phyloP scores from a whole-genome alignment of 2,797 vertebrate genomes.

The Lophius americanus region DNA sequence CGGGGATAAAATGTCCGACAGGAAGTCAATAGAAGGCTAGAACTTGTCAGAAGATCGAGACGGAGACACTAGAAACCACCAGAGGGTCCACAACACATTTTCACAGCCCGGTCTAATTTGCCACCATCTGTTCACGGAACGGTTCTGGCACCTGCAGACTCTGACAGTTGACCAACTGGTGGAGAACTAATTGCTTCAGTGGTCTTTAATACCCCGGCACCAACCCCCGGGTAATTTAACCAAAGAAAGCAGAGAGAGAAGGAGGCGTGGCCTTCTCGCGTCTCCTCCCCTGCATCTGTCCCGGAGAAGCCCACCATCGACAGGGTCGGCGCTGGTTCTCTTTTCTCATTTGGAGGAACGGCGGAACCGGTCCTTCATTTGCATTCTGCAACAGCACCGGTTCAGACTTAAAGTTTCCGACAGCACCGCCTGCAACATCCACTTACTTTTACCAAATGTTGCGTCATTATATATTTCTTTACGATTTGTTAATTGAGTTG shows the following conservation, averaged over 20 bases:
- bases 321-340: conserved; percentile 56
- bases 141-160: conserved; percentile 53
- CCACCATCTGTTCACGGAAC: conserved; percentile 43
- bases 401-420: background rate
- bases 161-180: conserved; percentile 70
- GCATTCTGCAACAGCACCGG: conserved; percentile 19
- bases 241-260: conserved; percentile 50
- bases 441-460: conserved; percentile 22
- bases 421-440: background rate
- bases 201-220: conserved; percentile 54
- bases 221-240: conserved; percentile 74
- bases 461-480: conserved; percentile 22
- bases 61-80: too few species aligned
- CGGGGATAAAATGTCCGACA: too few species aligned
- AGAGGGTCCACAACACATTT: too few species aligned
- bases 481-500: conserved; percentile 18
- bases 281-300: conserved; percentile 52
- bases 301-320: conserved; percentile 54
- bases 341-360: conserved; percentile 61
- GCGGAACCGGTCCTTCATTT: conserved; percentile 72
- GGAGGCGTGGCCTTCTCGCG: conserved; percentile 46
- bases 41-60: too few species aligned
- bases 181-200: conserved; percentile 73
- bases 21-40: too few species aligned
- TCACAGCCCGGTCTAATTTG: conserved; percentile 32